phyloP scores from a whole-genome alignment of 2,113 vertebrate species.

The Cyprinodon variegatus region DNA sequence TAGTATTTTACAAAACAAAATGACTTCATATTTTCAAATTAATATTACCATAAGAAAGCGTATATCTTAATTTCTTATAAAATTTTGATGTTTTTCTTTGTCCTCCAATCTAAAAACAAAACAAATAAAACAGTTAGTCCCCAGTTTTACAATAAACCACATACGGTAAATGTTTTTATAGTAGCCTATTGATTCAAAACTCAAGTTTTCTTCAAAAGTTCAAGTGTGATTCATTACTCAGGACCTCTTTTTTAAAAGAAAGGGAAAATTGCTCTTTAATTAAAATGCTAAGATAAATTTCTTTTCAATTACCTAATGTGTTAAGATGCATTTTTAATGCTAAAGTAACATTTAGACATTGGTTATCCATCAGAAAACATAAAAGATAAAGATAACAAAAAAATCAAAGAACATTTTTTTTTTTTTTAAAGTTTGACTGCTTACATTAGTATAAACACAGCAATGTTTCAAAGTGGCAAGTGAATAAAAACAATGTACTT shows the following conservation, averaged over 20 bases:
- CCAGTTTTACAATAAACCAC: no score
- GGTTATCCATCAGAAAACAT: not conserved
- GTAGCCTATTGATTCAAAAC: no score
- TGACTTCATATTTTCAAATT: no score
- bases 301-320: not conserved
- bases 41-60: no score
- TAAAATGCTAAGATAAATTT: not conserved
- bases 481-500: not conserved
- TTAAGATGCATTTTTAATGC: not conserved
- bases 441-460: not conserved
- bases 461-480: rapidly evolving
- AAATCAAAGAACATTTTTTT: not conserved
- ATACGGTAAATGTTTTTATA: no score
- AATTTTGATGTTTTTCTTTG: no score
- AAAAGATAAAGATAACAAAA: rapidly evolving
- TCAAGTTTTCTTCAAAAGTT: no score
- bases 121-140: no score
- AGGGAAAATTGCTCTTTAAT: not conserved
- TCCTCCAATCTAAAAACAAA: no score
- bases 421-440: not conserved
- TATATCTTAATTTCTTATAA: no score
- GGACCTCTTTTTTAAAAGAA: not conserved
- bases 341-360: not conserved
- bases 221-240: no score
- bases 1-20: no score